These are phyloP conservation scores for Drosophila arawakana DNA, from an alignment of 1,140 invertebrate species.

Conservation along the genomic window DNA sequence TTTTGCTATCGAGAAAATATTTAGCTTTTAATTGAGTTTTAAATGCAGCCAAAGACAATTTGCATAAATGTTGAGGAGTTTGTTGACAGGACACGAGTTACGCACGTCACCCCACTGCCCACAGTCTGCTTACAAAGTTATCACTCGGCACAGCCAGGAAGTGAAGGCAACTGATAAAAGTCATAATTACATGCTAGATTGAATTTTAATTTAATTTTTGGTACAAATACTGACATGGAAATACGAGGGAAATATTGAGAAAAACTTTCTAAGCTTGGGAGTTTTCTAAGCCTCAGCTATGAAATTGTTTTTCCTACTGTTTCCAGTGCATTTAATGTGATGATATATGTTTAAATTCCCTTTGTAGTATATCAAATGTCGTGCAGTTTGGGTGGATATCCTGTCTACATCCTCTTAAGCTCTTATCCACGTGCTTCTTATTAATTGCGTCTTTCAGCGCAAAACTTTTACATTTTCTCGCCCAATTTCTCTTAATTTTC, in stretches of 20 bases:
- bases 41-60: constrained; percentile 54
- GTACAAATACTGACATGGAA: background rate
- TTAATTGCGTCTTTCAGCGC: constrained; percentile 62
- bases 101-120: background rate
- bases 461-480: constrained; percentile 52
- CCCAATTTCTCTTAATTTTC: constrained; percentile 68
- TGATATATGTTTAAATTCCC: constrained; percentile 17
- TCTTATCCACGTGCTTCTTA: constrained; percentile 32
- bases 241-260: background rate
- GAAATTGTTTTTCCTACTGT: background rate
- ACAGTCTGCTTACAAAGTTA: constrained; percentile 1
- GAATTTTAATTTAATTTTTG: constrained; percentile 77
- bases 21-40: constrained; percentile 75
- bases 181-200: constrained; percentile 76
- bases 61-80: constrained; percentile 62
- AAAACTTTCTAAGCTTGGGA: background rate
- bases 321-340: constrained; percentile 2
- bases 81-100: constrained; percentile 5
- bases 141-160: constrained; percentile 12
- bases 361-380: constrained; percentile 30
- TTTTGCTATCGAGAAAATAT: constrained; percentile 78
- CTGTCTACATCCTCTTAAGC: constrained; percentile 25
- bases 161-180: constrained; percentile 42
- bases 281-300: background rate
- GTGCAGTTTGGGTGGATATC: constrained; percentile 40